These are phyloP conservation scores for Corythoichthys intestinalis DNA, from an alignment of 2,113 vertebrate species.

Conservation along the genomic window DNA sequence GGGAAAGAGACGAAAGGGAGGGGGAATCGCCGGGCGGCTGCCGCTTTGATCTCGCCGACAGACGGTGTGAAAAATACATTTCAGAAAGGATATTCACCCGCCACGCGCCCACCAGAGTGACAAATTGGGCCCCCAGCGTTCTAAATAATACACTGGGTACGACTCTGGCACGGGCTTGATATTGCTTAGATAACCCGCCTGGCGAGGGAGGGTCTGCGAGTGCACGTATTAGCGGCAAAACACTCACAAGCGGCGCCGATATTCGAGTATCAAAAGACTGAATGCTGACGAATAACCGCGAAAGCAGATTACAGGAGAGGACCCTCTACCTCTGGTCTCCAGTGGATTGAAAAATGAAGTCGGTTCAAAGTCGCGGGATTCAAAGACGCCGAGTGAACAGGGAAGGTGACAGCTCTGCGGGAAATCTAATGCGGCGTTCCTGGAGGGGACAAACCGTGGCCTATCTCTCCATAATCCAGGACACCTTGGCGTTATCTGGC, in stretches of 20 bases:
- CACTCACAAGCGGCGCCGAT: no score
- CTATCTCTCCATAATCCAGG: slow-evolving; percentile 58
- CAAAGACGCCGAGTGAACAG: slow-evolving; percentile 29
- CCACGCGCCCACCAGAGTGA: slow-evolving; percentile 69
- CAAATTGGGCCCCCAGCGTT: slow-evolving; percentile 66
- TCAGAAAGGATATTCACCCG: slow-evolving; percentile 72
- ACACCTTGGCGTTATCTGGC: slow-evolving; percentile 58
- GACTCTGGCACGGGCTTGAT: slow-evolving; percentile 35
- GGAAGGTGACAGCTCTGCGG: slow-evolving; percentile 38
- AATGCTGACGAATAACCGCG: not conserved
- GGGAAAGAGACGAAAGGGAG: slow-evolving; percentile 36
- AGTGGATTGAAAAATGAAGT: slow-evolving; percentile 4
- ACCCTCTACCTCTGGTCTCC: not conserved
- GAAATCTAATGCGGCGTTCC: slow-evolving; percentile 50
- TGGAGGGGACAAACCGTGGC: slow-evolving; percentile 47
- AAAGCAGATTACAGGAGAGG: not conserved
- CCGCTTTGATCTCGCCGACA: slow-evolving; percentile 69
- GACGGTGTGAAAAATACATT: slow-evolving; percentile 71
- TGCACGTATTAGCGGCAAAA: no score
- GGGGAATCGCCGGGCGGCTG: slow-evolving; percentile 36
- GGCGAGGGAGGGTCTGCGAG: slow-evolving; percentile 27
- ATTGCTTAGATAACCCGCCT: slow-evolving; percentile 46
- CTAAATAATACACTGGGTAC: slow-evolving; percentile 69
- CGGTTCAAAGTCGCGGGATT: slow-evolving; percentile 27
- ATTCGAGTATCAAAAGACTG: not conserved